Percentiles rank a stretch among this genome's conserved stretches.
Evolutionary conservation across 1,140 invertebrate genomes (phyloP).

Genomic region (Conus ventricosus): DNA sequence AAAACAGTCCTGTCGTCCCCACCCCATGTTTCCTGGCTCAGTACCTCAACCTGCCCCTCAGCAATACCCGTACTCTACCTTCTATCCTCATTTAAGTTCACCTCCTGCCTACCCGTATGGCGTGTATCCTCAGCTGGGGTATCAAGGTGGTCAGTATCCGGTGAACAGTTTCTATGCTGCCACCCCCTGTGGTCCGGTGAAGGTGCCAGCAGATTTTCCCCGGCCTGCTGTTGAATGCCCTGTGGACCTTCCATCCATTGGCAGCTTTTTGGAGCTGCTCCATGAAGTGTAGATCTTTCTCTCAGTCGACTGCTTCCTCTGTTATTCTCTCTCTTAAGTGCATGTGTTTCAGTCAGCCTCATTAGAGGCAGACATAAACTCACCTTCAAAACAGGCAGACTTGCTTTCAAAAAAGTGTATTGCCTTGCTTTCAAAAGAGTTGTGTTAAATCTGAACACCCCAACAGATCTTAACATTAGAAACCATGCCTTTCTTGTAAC

Average conservation of each 20-base stretch:
- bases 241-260: constrained; percentile 57
- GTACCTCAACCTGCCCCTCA: neutral
- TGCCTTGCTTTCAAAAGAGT: too few relatives aligned
- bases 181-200: neutral
- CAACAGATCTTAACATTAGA: neutral
- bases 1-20: neutral
- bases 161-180: neutral
- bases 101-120: constrained; percentile 20
- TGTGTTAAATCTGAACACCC: too few relatives aligned
- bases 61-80: neutral
- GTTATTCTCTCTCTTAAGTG: neutral
- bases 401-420: too few relatives aligned
- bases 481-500: neutral
- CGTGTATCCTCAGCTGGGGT: constrained; percentile 2
- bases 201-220: neutral
- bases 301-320: neutral
- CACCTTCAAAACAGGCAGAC: too few relatives aligned
- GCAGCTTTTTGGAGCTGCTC: constrained; percentile 60
- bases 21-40: neutral
- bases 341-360: too few relatives aligned
- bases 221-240: neutral
- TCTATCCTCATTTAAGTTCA: neutral
- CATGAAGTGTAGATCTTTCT: constrained; percentile 49
- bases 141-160: constrained; percentile 8
- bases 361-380: too few relatives aligned